phyloP scores from a whole-genome alignment of 2,888 invertebrate species.

The Noctua fimbriata region DNA sequence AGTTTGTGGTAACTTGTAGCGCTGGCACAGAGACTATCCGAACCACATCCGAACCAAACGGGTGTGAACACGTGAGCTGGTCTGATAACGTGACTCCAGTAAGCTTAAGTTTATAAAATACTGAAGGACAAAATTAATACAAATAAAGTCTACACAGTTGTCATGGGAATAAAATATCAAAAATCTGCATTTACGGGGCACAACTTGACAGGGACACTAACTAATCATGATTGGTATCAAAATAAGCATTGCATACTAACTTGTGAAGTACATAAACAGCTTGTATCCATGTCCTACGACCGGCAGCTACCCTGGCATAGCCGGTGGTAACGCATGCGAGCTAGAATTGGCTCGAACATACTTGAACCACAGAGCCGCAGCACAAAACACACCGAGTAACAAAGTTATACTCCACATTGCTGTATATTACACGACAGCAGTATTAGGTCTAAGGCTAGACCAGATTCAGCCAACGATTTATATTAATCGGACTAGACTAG shows the following conservation, averaged over 20 bases:
- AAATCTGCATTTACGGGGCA: background rate
- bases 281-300: conserved; percentile 14
- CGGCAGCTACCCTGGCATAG: conserved; percentile 21
- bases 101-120: too few relatives aligned
- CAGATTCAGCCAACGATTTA: background rate
- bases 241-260: conserved; percentile 7
- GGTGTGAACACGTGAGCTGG: too few relatives aligned
- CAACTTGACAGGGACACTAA: background rate
- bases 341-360: conserved; percentile 21
- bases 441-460: background rate
- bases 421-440: background rate
- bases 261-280: conserved; percentile 19
- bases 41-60: too few relatives aligned
- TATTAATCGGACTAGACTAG: background rate
- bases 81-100: too few relatives aligned
- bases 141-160: too few relatives aligned
- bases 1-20: too few relatives aligned
- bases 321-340: conserved; percentile 26
- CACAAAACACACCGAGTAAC: conserved; percentile 9
- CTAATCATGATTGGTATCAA: too few relatives aligned
- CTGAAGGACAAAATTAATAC: too few relatives aligned
- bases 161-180: too few relatives aligned
- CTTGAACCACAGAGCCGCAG: conserved; percentile 23
- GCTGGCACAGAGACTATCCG: too few relatives aligned
- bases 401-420: conserved; percentile 16